phyloP scores from a whole-genome alignment of 2,797 vertebrate genomes.

The Vespertilio murinus region DNA sequence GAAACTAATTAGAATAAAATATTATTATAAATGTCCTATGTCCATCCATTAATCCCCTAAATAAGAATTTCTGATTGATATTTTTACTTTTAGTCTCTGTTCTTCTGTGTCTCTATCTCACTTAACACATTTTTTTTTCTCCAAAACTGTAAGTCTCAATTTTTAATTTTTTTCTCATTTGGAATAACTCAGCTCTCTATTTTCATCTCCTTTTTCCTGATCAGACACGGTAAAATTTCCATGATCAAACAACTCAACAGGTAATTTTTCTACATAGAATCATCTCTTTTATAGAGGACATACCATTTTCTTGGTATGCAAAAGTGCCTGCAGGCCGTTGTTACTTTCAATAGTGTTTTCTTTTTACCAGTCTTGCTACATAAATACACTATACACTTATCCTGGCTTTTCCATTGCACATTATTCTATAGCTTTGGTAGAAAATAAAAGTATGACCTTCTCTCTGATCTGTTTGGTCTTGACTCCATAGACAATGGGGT shows the following conservation, averaged over 20 bases:
- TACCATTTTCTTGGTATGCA: background rate
- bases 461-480: slow-evolving; percentile 64
- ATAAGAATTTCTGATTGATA: background rate
- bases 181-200: background rate
- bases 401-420: background rate
- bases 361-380: background rate
- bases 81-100: background rate
- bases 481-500: slow-evolving; percentile 64
- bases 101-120: background rate
- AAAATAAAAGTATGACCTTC: slow-evolving; percentile 41
- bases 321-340: background rate
- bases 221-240: background rate
- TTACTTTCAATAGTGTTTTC: background rate
- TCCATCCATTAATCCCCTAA: background rate
- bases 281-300: background rate
- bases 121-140: background rate
- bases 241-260: background rate
- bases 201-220: background rate
- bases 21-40: background rate
- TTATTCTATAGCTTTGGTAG: background rate
- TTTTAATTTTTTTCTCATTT: background rate
- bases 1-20: background rate
- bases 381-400: background rate
- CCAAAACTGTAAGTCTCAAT: background rate
- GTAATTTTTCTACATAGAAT: background rate